Evolutionary conservation across 1,140 invertebrate species (phyloP), one percentile per base, ranked within the genome.

Genomic region (Macrosteles quadrilineatus): DNA sequence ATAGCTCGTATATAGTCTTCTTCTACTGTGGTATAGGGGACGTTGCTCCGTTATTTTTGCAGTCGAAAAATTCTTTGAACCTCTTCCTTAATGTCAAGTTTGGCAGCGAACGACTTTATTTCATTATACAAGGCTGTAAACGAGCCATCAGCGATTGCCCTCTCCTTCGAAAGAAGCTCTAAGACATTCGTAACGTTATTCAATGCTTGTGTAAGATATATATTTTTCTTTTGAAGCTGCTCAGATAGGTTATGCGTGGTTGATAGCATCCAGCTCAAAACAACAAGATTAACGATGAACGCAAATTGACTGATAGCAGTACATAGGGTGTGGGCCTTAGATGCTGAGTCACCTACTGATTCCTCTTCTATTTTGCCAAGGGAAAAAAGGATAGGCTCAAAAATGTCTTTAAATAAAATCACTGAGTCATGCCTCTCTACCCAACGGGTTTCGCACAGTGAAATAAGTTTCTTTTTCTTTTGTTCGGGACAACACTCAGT

Each of bases 401-500:
- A 25, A 11, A 55, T 9, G 6, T 11, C 50, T 21, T 21, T 55
- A 55, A 17, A 55, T 55, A 55, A 55, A 11, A 55, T 6, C 50
- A 55, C 50, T 55, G 50, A 9, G 50, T 55, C 50, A 25, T 55
- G 50, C 23, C 50, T 55, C 23, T 55, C 50, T 19, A 55, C 50
- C 50, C 50, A 55, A 19, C 50, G 9, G 6, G 50, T 55, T 21
- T 55, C 50, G 19, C 50, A 55, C 19, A 55, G 50, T 55, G 50
- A 55, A 55, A 55, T 55, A 55, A 55, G 50, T 55, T 55, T 55
- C 4, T 55, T 25, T 55, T 55, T 55, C 50, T 55, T 55, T 25
- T 55, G 50, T 25, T 55, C 50, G 19, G 50, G 50, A 55, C 50
- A 55, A 55, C 50, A 55, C 9, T n/a, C n/a, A n/a, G n/a, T 11